Evolutionary conservation across 1,140 invertebrate genomes (phyloP), one percentile per base, ranked within the genome.

Genomic region (Ephestia elutella): DNA sequence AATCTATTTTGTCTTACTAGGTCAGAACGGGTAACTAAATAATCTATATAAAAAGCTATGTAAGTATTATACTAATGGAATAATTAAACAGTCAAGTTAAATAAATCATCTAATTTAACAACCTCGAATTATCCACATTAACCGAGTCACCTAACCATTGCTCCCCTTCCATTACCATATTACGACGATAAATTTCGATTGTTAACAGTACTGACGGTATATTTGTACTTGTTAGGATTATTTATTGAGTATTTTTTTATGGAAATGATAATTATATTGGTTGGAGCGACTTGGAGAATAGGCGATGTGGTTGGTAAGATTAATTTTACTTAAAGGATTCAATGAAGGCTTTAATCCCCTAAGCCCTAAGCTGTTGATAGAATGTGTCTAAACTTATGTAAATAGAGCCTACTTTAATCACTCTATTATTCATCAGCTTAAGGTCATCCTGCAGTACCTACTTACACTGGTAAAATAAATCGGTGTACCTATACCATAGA

Each of bases 21-120:
- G n/a, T n/a, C n/a, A n/a, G n/a, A n/a, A n/a, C n/a, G n/a, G n/a
- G n/a, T n/a, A n/a, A n/a, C n/a, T n/a, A n/a, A n/a, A n/a, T n/a
- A n/a, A n/a, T n/a, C n/a, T n/a, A n/a, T n/a, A n/a, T n/a, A n/a
- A n/a, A n/a, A n/a, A n/a, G n/a, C n/a, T n/a, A n/a, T n/a, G n/a
- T n/a, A n/a, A n/a, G n/a, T n/a, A n/a, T n/a, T 10, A 17, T 44
- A 13, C 15, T 44, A 44, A 17, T 44, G 4, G 15, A 44, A 44
- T 15, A 44, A 44, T 44, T 44, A 15, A 5, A 44, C 38, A 17
- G 38, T 15, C 13, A 44, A 44, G 54, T 56, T 56, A 61, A 66
- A 66, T 59, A 66, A 62, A 57, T 56, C 38, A 56, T 57, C 54
- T 57, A 65, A 68, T 62, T 62, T 54, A 65, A 54, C 50, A 60